These are phyloP conservation scores for Archegozetes longisetosus DNA, from an alignment of 1,140 invertebrate genomes.

Conservation along the genomic window DNA sequence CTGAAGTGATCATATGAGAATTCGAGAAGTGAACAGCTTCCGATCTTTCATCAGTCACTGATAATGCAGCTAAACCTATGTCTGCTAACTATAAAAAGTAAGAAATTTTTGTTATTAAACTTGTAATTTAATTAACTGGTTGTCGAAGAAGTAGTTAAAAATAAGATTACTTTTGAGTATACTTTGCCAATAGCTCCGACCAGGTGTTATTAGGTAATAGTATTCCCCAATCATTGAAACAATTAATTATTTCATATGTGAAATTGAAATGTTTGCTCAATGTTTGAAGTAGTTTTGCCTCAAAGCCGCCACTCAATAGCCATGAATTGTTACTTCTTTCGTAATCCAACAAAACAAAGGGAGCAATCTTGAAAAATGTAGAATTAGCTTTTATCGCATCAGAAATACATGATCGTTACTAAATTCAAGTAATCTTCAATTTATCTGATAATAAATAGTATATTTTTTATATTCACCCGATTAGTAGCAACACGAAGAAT, in stretches of 20 bases:
- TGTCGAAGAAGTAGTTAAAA: not conserved
- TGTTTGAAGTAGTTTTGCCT: not conserved
- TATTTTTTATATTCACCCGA: too few relatives aligned
- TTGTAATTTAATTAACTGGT: not conserved
- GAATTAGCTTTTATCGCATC: too few relatives aligned
- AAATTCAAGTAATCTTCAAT: too few relatives aligned
- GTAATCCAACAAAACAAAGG: too few relatives aligned
- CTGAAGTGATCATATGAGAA: slow-evolving; percentile 6
- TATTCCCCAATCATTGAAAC: not conserved
- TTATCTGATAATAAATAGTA: too few relatives aligned
- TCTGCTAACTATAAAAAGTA: not conserved
- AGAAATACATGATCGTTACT: too few relatives aligned
- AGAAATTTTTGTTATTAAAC: not conserved
- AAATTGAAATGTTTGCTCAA: slow-evolving; percentile 7
- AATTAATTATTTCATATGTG: slow-evolving; percentile 4
- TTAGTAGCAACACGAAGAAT: too few relatives aligned
- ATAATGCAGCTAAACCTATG: slow-evolving; percentile 1
- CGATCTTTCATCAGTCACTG: not conserved
- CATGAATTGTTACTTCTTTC: too few relatives aligned
- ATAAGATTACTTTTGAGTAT: not conserved
- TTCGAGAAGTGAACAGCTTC: slow-evolving; percentile 3
- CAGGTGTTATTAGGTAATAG: not conserved
- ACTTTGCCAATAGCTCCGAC: slow-evolving; percentile 3
- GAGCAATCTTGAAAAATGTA: too few relatives aligned
- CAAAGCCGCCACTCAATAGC: not conserved